Evolutionary conservation across 2,113 vertebrate genomes (phyloP).

Genomic region (Circaetus gallicus): DNA sequence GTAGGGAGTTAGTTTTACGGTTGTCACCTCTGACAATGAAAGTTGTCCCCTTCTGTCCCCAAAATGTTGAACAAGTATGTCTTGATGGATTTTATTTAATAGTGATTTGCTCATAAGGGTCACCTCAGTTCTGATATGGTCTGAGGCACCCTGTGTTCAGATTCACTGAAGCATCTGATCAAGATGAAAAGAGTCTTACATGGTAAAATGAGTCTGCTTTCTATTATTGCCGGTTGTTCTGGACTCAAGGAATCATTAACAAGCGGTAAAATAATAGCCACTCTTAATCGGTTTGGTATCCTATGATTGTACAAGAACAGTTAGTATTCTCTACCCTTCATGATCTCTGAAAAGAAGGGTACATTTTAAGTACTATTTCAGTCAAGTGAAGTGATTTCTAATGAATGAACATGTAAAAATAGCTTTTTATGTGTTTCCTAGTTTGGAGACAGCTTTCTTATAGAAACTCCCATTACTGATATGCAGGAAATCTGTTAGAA

Average conservation of each 20-base stretch:
- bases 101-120: background rate
- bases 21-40: background rate
- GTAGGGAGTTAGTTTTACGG: background rate
- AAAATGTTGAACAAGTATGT: background rate
- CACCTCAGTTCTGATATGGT: background rate
- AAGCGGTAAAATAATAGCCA: slow-evolving; percentile 6
- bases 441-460: background rate
- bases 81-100: background rate
- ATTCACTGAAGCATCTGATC: background rate
- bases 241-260: slow-evolving; percentile 20
- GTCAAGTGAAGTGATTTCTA: background rate
- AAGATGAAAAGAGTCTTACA: background rate
- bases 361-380: background rate
- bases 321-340: background rate
- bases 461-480: background rate
- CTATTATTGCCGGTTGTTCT: background rate
- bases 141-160: background rate
- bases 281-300: background rate
- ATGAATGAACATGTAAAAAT: background rate
- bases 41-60: background rate
- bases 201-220: background rate
- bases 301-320: background rate
- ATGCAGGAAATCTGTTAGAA: background rate
- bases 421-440: background rate
- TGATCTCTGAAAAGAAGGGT: background rate